Evolutionary conservation across 2,888 invertebrate species (phyloP).

Genomic region (Aelia acuminata): DNA sequence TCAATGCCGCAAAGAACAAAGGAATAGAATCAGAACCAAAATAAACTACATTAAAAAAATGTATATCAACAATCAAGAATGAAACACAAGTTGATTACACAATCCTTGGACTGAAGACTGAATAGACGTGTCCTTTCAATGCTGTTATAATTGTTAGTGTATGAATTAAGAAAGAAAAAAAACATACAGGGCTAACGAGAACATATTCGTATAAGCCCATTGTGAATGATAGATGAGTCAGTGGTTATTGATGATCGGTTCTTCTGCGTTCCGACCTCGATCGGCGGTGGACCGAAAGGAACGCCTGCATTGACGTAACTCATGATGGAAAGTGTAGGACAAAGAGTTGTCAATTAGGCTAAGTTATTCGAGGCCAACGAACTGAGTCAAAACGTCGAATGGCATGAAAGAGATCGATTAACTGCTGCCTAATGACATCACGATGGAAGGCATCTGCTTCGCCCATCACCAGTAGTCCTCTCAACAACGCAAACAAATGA

Average conservation of each 20-base stretch:
- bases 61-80: not conserved
- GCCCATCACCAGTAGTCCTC: not conserved
- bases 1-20: not conserved
- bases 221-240: slow-evolving; percentile 42
- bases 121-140: slow-evolving; percentile 17
- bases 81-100: not conserved
- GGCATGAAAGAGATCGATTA: slow-evolving; percentile 47
- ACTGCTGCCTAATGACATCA: slow-evolving; percentile 28
- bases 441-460: slow-evolving; percentile 10
- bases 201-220: slow-evolving; percentile 24
- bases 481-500: not conserved
- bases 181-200: slow-evolving; percentile 9
- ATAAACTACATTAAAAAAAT: not conserved
- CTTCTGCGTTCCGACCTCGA: slow-evolving; percentile 6
- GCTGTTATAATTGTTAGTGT: slow-evolving; percentile 20
- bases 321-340: slow-evolving; percentile 30
- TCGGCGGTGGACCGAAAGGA: slow-evolving; percentile 14
- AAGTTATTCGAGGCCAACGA: slow-evolving; percentile 38
- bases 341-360: slow-evolving; percentile 38
- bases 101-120: not conserved
- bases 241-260: slow-evolving; percentile 8
- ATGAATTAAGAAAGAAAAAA: not conserved
- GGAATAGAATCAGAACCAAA: not conserved
- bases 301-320: not conserved
- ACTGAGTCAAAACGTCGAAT: slow-evolving; percentile 29